Conservation (phyloP, 2,888 invertebrate species). For the Perizoma flavofasciatum region DNA sequence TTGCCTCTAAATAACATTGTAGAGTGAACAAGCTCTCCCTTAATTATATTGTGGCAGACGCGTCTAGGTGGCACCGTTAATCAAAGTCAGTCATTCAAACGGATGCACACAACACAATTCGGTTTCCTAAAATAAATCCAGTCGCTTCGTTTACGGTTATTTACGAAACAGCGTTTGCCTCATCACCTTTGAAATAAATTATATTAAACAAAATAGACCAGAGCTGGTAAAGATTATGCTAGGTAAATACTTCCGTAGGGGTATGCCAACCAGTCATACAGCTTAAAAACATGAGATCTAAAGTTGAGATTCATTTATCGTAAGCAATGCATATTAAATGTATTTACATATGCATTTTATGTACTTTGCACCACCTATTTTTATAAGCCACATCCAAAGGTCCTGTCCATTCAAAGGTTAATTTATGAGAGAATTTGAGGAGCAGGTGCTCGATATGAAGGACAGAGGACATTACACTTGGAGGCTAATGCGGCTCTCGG, state of each 20-base stretch:
- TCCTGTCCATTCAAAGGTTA: too few relatives aligned
- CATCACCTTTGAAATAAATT: conserved; percentile 3
- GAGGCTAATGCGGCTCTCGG: conserved; percentile 40
- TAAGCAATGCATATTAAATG: too few relatives aligned
- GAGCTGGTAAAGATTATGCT: too few relatives aligned
- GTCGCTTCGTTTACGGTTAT: conserved; percentile 23
- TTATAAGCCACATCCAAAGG: too few relatives aligned
- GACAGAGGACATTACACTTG: conserved; percentile 45
- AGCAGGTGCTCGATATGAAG: conserved; percentile 49
- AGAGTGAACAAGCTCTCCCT: conserved; percentile 14
- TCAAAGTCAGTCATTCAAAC: conserved; percentile 37
- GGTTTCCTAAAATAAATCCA: conserved; percentile 33
- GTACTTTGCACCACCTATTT: too few relatives aligned
- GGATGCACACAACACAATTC: conserved; percentile 27
- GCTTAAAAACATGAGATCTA: too few relatives aligned
- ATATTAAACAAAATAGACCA: too few relatives aligned
- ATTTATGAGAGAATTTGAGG: conserved; percentile 43
- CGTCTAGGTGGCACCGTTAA: conserved; percentile 27
- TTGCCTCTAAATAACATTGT: background rate
- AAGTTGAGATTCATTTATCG: too few relatives aligned
- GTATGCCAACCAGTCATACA: too few relatives aligned
- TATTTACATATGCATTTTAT: too few relatives aligned
- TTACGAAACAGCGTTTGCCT: conserved; percentile 7
- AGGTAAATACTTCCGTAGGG: too few relatives aligned
- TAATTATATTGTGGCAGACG: conserved; percentile 24